These are phyloP conservation scores for Euura lappo DNA, from an alignment of 1,140 invertebrate genomes.

Conservation along the genomic window DNA sequence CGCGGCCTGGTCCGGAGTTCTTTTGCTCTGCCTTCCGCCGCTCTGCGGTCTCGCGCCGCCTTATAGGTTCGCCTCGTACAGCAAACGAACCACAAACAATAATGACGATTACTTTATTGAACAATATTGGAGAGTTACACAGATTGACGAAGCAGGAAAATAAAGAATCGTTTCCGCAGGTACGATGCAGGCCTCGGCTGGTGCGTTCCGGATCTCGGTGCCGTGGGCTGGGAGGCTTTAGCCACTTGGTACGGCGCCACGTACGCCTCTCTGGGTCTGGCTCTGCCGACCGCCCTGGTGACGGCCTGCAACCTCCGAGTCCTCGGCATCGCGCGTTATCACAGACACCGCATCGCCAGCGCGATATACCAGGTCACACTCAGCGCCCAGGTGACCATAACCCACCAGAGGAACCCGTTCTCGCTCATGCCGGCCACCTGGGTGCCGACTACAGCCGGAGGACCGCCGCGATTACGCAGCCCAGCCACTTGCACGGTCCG, in stretches of 20 bases:
- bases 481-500: conserved; percentile 69
- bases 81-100: background rate
- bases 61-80: conserved; percentile 40
- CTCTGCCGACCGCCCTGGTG: conserved; percentile 72
- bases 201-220: conserved; percentile 72
- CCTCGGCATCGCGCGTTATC: conserved; percentile 79
- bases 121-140: too few species aligned
- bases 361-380: conserved; percentile 85
- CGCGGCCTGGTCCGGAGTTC: conserved; percentile 58
- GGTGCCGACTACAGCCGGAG: conserved; percentile 61
- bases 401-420: conserved; percentile 79
- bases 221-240: conserved; percentile 56
- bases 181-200: conserved; percentile 66
- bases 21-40: conserved; percentile 55
- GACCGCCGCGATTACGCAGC: conserved; percentile 67
- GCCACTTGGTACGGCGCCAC: conserved; percentile 67
- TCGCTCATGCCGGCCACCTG: conserved; percentile 66
- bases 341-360: conserved; percentile 81
- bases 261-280: conserved; percentile 70
- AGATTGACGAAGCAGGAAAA: too few species aligned
- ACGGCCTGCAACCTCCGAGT: conserved; percentile 77
- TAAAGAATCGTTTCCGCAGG: conserved; percentile 22
- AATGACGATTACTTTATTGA: background rate
- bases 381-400: conserved; percentile 83
- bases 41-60: conserved; percentile 55